Base-by-base conservation (phyloP, 2,113 vertebrate genomes). In the Chlorodrepanis virens region DNA sequence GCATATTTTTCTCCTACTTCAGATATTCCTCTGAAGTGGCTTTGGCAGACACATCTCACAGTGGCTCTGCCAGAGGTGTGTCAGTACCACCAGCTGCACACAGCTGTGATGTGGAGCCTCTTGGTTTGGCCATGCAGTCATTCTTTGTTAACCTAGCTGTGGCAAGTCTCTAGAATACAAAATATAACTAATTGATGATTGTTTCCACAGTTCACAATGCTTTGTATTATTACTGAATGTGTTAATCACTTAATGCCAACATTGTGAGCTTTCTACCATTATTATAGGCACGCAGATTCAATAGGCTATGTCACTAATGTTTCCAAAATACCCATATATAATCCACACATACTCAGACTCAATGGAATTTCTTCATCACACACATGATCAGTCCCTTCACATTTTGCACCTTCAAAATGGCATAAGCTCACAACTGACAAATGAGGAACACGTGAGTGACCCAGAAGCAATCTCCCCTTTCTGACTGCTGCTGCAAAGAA, bases 41-140 rank as follows among this genome's bases (percentile, higher is more conserved):
- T 82, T 24, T 56, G 70, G 40, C 9, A 7, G 74, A 47, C 9
- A 5, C 2, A 0, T 45, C 75, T 86, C 0, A 0, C 28, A 60
- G 28, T 7, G 29, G 68, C 24, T 76, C 67, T 90, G 61, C 10
- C 63, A 49, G 53, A 0, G 0, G 10, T 22, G 59, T 84, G 56
- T 63, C 35, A 47, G 18, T 3, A 18, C 0, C 1, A 44, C 20
- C 31, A 59, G 17, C 53, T 76, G 44, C 29, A 80, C 40, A 7
- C n/a, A 59, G 8, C 13, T 50, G 5, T 39, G 42, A 3, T 49
- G 12, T 19, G 59, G 22, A 83, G 25, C 20, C 40, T 69, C 81
- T 52, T 37, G 37, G 22, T 68, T 84, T 49, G 65, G 40, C 33
- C 12, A 13, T 28, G 44, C 24, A 61, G 12, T 9, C 5, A 1